Percentiles rank a stretch among this genome's conserved stretches.
Evolutionary conservation across 2,113 vertebrate genomes (phyloP).

Genomic region (Nanger granti): DNA sequence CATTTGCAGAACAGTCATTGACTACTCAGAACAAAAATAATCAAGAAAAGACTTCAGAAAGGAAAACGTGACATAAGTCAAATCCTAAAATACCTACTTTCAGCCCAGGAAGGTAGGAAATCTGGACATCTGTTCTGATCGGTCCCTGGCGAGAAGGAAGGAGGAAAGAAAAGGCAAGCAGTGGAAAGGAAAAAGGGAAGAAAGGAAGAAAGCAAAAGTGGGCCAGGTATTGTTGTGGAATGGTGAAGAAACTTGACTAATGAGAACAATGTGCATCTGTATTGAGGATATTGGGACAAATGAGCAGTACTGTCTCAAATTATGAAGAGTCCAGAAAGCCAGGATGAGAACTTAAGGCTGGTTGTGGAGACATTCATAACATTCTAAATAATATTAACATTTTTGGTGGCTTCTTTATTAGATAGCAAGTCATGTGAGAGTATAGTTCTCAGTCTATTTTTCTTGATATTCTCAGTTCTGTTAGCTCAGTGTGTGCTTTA

Average conservation of each 20-base stretch:
- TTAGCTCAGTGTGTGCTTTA: neutral
- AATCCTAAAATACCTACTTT: neutral
- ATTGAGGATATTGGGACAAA: neutral
- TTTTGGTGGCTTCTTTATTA: neutral
- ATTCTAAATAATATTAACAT: neutral
- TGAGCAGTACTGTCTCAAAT: neutral
- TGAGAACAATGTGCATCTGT: neutral
- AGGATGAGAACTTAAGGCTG: neutral
- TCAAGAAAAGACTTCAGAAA: conserved; percentile 15
- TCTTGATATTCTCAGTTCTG: neutral
- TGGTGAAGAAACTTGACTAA: neutral
- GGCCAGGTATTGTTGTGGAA: neutral
- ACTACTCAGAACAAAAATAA: neutral
- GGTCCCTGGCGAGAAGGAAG: neutral
- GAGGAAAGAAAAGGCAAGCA: neutral
- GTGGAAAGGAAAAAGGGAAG: neutral
- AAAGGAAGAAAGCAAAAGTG: neutral
- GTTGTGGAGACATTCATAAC: neutral
- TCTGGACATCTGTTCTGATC: neutral
- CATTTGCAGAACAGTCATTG: neutral
- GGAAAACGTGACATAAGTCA: neutral
- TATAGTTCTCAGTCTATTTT: neutral
- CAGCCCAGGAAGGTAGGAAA: neutral
- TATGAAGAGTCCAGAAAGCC: neutral
- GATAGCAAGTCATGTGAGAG: neutral